Evolutionary conservation across 37 sponge, comb jelly and placozoan genomes (phyloP), one percentile per base, ranked within the genome.

Genomic region (Agelas oroides): DNA sequence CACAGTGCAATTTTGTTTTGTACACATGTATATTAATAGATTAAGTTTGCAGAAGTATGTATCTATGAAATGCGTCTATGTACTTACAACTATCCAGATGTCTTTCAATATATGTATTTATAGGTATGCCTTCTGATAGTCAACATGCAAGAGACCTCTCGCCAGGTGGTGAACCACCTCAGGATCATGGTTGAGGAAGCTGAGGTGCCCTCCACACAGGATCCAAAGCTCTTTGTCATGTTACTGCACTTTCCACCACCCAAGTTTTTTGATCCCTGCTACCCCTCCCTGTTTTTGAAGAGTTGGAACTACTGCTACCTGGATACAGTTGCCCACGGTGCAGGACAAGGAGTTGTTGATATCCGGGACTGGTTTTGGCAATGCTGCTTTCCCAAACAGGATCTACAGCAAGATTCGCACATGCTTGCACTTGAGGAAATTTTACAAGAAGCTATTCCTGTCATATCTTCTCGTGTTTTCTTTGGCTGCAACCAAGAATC

Each of bases 251-350:
- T 90, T 37, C 93, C 96, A 18, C 88, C 93, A 19, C 63, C 90
- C 2, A 56, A 78, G 32, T 90, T 92, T 53, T 86, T 81, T 53
- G 59, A 88, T 12, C 75, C 92, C 15, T 91, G 97, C 80, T 97
- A 97, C 67, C 97, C 94, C 3, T 79, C 94, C 28, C 70, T 86
- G 33, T 97, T 97, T 81, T 89, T 97, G 75, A 68, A 89, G 65
- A 92, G 97, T 2, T 97, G 97, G 97, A 88, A 92, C 39, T 89
- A 92, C 61, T 77, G 52, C 27, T 97, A 94, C 72, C 81, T 94
- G 31, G 97, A 97, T 57, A 74, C 90, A 13, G 82, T 89, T 73
- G 76, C 85, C 12, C 85, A 84, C 84, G 82, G 78, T 39, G 30
- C 89, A 21, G 78, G 15, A 5, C 32, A 0, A 52, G 74, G 85